Percentiles rank a stretch among this genome's conserved stretches.
Evolutionary conservation across 2,113 vertebrate species (phyloP).

Genomic region (Oostethus manadensis): DNA sequence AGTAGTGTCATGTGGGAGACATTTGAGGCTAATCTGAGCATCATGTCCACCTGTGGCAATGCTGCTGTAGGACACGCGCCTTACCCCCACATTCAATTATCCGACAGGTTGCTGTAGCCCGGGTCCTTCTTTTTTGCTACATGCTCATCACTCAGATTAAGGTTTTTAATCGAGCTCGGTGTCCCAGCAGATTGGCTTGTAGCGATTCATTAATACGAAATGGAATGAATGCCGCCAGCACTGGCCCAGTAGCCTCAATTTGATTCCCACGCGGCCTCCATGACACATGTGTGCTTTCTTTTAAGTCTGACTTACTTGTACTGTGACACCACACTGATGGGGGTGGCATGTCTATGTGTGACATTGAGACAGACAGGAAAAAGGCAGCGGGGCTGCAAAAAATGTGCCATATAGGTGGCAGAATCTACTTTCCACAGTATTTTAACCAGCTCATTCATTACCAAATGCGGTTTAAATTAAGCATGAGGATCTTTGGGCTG

Average conservation of each 20-base stretch:
- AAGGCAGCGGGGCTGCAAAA: slow-evolving; percentile 52
- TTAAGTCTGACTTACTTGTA: slow-evolving; percentile 80
- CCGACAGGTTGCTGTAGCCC: slow-evolving; percentile 38
- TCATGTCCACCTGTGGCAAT: slow-evolving; percentile 37
- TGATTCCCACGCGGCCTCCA: slow-evolving; percentile 54
- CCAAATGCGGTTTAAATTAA: slow-evolving; percentile 35
- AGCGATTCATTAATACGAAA: slow-evolving; percentile 73
- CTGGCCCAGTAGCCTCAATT: slow-evolving; percentile 76
- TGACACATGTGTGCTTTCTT: slow-evolving; percentile 74
- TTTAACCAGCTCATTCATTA: slow-evolving; percentile 57
- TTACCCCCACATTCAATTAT: slow-evolving; percentile 53
- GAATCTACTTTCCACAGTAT: no score
- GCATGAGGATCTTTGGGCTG: slow-evolving; percentile 20
- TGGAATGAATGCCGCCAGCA: slow-evolving; percentile 73
- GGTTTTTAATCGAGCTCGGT: slow-evolving; percentile 71
- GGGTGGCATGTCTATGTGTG: slow-evolving; percentile 8
- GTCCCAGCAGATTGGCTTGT: slow-evolving; percentile 68
- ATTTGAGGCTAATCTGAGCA: slow-evolving; percentile 50
- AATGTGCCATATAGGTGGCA: slow-evolving; percentile 66
- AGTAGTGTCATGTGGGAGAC: slow-evolving; percentile 29
- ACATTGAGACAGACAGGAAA: slow-evolving; percentile 16
- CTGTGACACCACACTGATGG: slow-evolving; percentile 33
- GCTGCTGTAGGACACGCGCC: not conserved
- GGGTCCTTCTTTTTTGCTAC: slow-evolving; percentile 44
- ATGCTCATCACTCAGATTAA: slow-evolving; percentile 60